Evolutionary conservation across 2,113 vertebrate genomes (phyloP), one percentile per base, ranked within the genome.

Genomic region (Pedetes capensis): DNA sequence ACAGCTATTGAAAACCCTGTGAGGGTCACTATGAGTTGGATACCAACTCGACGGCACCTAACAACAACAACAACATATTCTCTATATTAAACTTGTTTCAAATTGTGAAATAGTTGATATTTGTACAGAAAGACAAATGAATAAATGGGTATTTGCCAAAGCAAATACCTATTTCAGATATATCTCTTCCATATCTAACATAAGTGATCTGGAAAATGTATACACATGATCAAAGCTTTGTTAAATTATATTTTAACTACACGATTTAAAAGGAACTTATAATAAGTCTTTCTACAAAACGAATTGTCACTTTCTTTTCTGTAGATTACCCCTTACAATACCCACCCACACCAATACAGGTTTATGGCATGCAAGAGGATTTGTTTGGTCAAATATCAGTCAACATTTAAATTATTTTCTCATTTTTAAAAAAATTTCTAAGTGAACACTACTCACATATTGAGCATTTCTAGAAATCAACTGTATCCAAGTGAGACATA

Each of bases 341-440:
- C 8, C 66, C 91, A 87, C 16, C 4, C n/a, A 82, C 1, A 71
- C 12, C 16, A 84, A 71, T 87, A 83, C 81, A 76, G 34, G 66
- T 66, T 95, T 81, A 42, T 53, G 22, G 55, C 27, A 82, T 92
- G 42, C 4, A 20, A 47, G 47, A 87, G 55, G n/a, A 71, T 59
- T 69, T 11, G 63, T 94, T 87, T 96, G 87, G 51, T 72, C 27
- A 34, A 66, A 22, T 14, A 64, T 74, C 59, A 81, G 42, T 89
- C 29, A 93, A 72, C 11, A 80, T 96, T 85, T 39, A 92, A 92
- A 76, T 87, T 88, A 82, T 95, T 88, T 93, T 94, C n/a, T 80
- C 64, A 88, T n/a, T n/a, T n/a, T n/a, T n/a, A n/a, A n/a, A n/a
- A n/a, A 82, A 93, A 93, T 66, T 91, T 13, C 78, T 93, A 76